Evolutionary conservation across 2,888 invertebrate species (phyloP).

Genomic region (Mesorhabditis sp.): DNA sequence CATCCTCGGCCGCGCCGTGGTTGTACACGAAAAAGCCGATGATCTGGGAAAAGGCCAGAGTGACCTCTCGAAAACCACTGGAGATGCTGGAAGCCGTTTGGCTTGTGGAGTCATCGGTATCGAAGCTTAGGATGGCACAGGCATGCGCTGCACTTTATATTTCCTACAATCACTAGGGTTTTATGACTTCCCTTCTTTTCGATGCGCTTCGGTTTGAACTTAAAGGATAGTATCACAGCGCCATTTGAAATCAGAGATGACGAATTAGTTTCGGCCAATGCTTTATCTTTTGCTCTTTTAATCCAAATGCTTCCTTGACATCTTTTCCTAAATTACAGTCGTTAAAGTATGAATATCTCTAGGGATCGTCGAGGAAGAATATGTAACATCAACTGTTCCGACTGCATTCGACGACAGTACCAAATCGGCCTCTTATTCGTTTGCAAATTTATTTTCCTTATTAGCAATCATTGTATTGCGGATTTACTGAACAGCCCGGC

Average conservation of each 20-base stretch:
- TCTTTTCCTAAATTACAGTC: no score
- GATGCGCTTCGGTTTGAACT: no score
- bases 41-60: constrained; percentile 58
- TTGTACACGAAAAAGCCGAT: constrained; percentile 57
- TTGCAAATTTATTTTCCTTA: neutral
- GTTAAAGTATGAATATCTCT: no score
- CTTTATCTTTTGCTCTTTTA: no score
- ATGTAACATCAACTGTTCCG: neutral
- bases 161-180: neutral
- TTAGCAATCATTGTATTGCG: neutral
- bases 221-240: neutral
- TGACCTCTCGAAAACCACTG: constrained; percentile 44
- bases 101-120: constrained; percentile 54
- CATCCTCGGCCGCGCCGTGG: constrained; percentile 39
- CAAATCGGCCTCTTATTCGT: neutral
- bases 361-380: neutral
- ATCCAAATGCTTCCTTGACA: no score
- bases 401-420: neutral
- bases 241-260: neutral
- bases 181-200: no score
- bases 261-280: no score
- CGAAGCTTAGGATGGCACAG: constrained; percentile 7
- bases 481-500: neutral
- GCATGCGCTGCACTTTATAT: neutral
- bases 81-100: constrained; percentile 49